A percentile compares a stretch with the other conserved stretches of the same genome.
phyloP scores from a whole-genome alignment of 2,888 invertebrate species.

The Neoitamus cyanurus region DNA sequence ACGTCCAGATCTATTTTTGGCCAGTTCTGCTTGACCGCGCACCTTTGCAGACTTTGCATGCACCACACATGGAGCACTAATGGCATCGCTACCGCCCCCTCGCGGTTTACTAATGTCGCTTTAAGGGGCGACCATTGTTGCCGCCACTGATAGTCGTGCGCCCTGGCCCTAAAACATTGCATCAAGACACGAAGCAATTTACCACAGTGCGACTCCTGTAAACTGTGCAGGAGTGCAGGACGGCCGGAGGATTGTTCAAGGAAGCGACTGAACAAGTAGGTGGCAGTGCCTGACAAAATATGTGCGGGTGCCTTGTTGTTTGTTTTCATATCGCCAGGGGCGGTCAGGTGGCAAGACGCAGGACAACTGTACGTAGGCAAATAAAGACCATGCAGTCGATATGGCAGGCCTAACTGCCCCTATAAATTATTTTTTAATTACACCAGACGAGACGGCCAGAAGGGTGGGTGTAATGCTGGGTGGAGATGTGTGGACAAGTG shows the following conservation, averaged over 20 bases:
- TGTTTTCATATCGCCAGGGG: background rate
- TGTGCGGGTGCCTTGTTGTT: background rate
- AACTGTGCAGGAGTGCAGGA: background rate
- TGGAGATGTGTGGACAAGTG: background rate
- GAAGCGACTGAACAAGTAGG: background rate
- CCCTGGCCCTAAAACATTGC: conserved; percentile 22
- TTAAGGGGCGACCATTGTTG: background rate
- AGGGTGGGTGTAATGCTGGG: background rate
- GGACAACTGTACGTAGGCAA: background rate
- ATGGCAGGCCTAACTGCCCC: background rate
- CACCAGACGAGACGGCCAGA: background rate
- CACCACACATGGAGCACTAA: conserved; percentile 11
- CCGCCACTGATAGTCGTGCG: background rate
- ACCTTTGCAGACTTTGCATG: background rate
- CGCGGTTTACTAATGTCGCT: background rate
- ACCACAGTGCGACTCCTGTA: background rate
- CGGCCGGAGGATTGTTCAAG: background rate
- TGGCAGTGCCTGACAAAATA: conserved; percentile 7
- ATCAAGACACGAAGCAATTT: conserved; percentile 40
- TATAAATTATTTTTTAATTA: conserved; percentile 5
- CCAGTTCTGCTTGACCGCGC: background rate
- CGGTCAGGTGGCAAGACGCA: background rate
- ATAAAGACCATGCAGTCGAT: background rate
- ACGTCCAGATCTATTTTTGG: background rate
- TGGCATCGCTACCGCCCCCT: background rate